phyloP scores from a whole-genome alignment of 2,888 invertebrate genomes.

The Punctoribates punctum region DNA sequence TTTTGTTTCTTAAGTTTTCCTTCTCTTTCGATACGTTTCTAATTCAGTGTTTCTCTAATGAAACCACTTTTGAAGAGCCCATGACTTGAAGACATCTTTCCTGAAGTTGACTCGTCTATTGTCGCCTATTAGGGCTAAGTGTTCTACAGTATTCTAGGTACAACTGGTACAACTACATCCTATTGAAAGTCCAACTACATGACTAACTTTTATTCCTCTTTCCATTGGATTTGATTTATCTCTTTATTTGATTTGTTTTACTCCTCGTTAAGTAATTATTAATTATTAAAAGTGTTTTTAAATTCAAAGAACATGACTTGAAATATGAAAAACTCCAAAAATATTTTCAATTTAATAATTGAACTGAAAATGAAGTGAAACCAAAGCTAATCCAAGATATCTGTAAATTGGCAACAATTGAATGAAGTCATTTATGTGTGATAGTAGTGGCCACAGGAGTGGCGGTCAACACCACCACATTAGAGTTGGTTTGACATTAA shows the following conservation, averaged over 20 bases:
- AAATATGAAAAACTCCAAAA: too few species aligned
- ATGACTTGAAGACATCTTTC: background rate
- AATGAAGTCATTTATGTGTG: background rate
- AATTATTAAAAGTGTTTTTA: too few species aligned
- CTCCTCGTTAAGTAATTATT: background rate
- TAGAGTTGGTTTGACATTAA: background rate
- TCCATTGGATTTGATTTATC: background rate
- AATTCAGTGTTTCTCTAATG: background rate
- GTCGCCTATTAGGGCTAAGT: too few species aligned
- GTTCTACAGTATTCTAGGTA: too few species aligned
- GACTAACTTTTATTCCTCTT: conserved; percentile 13
- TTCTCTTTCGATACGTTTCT: background rate
- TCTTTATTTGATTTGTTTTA: background rate
- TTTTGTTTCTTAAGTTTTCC: background rate
- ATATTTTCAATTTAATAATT: too few species aligned
- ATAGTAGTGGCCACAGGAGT: background rate
- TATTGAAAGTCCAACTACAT: too few species aligned
- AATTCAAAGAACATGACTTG: too few species aligned
- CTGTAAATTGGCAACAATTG: too few species aligned
- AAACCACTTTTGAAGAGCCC: conserved; percentile 12
- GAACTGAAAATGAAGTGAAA: too few species aligned
- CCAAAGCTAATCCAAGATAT: too few species aligned
- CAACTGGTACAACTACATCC: too few species aligned
- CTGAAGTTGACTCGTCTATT: background rate
- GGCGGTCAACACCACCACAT: background rate